Percentiles rank a stretch among this genome's conserved stretches.
Conservation (phyloP, 2,113 vertebrate genomes). For the Brachypodius melanocephalos region DNA sequence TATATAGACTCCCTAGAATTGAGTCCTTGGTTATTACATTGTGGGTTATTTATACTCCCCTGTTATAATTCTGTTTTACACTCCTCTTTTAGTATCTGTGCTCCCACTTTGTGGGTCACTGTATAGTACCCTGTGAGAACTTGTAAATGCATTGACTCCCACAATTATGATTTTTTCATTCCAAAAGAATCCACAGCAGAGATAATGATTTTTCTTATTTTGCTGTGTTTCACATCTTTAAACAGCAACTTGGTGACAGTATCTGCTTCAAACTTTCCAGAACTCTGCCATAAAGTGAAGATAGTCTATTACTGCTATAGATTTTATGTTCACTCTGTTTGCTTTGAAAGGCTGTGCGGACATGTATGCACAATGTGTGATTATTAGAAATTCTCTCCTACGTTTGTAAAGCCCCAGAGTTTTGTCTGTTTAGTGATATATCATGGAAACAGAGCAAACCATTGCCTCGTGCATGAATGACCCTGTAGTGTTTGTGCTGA, state of each 20-base stretch:
- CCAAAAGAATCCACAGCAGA: not conserved
- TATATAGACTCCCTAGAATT: conserved; percentile 7
- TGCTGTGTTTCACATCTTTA: not conserved
- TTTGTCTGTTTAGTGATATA: not conserved
- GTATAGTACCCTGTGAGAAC: not conserved
- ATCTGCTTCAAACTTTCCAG: conserved; percentile 22
- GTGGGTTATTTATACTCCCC: conserved; percentile 17
- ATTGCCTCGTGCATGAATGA: not conserved
- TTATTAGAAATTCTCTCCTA: conserved; percentile 9
- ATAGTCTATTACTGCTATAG: not conserved
- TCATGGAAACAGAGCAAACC: not conserved
- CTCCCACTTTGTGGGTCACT: not conserved
- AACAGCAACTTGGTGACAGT: not conserved
- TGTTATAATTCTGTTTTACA: not conserved
- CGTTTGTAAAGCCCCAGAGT: not conserved
- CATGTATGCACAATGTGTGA: not conserved
- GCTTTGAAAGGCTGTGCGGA: not conserved
- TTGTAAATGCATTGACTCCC: conserved; percentile 5
- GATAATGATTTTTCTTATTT: conserved; percentile 26
- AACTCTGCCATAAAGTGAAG: not conserved
- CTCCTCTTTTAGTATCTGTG: not conserved
- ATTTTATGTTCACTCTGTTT: not conserved
- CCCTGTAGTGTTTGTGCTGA: conserved; percentile 7
- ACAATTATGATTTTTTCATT: not conserved
- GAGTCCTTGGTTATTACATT: not conserved